Conservation (phyloP, 2,888 invertebrate species). For the Sussaba pulchella region DNA sequence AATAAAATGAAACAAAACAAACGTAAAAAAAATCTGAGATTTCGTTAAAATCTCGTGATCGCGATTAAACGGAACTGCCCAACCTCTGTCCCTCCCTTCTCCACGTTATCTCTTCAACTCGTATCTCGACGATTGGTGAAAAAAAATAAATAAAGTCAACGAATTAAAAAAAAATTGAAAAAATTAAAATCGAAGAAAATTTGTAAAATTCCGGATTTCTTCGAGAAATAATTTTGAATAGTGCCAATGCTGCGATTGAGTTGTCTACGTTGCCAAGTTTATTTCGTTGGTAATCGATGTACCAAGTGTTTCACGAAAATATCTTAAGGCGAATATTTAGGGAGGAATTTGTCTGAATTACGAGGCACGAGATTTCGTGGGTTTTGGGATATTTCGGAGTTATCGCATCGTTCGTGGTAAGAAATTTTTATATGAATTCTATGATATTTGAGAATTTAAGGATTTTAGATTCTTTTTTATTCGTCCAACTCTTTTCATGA, state of each 20-base stretch:
- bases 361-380: not conserved
- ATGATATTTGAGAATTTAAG: no score
- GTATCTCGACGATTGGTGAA: not conserved
- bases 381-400: no score
- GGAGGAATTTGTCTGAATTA: not conserved
- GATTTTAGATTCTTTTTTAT: no score
- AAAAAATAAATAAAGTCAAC: no score
- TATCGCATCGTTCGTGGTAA: no score
- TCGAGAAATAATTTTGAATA: conserved; percentile 5
- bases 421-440: no score
- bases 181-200: no score
- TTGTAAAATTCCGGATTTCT: no score
- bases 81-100: not conserved
- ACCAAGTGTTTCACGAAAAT: not conserved
- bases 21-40: conserved; percentile 1
- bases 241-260: conserved; percentile 20
- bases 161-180: not conserved
- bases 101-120: no score
- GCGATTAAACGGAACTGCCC: not conserved
- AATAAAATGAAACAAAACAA: conserved; percentile 1
- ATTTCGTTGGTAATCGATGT: not conserved
- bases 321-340: not conserved
- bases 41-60: conserved; percentile 22
- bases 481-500: no score
- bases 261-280: conserved; percentile 33